Conservation (phyloP, 2,797 vertebrate genomes). For the Premnoplex brunnescens region DNA sequence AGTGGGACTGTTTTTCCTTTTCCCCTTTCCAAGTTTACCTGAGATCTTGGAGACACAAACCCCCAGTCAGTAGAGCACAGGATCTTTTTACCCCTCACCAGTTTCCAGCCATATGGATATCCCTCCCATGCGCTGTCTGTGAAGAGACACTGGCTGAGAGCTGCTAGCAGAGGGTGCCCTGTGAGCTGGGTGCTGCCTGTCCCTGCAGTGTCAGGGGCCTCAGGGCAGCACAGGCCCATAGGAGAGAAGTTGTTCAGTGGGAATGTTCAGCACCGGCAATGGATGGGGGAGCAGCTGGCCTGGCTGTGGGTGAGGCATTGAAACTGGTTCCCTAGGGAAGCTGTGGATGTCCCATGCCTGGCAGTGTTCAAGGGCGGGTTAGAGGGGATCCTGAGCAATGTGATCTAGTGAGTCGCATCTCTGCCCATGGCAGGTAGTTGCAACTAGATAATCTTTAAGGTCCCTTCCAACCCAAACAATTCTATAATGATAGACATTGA, state of each 20-base stretch:
- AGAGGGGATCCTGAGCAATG: background rate
- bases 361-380: background rate
- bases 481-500: background rate
- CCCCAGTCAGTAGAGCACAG: background rate
- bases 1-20: fast-evolving
- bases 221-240: fast-evolving
- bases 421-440: background rate
- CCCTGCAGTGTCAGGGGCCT: background rate
- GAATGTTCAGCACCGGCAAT: background rate
- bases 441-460: background rate
- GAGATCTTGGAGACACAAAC: background rate
- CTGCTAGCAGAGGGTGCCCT: background rate
- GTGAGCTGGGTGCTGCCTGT: background rate
- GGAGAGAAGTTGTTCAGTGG: background rate
- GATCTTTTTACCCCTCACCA: background rate
- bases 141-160: too few relatives aligned
- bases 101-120: fast-evolving
- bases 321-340: background rate
- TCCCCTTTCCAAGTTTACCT: background rate
- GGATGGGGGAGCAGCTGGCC: background rate
- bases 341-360: background rate
- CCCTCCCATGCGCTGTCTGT: fast-evolving
- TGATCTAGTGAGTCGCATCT: background rate
- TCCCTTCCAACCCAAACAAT: fast-evolving
- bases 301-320: background rate